These are phyloP conservation scores for Unio delphinus DNA, from an alignment of 2,888 invertebrate species.

Conservation along the genomic window DNA sequence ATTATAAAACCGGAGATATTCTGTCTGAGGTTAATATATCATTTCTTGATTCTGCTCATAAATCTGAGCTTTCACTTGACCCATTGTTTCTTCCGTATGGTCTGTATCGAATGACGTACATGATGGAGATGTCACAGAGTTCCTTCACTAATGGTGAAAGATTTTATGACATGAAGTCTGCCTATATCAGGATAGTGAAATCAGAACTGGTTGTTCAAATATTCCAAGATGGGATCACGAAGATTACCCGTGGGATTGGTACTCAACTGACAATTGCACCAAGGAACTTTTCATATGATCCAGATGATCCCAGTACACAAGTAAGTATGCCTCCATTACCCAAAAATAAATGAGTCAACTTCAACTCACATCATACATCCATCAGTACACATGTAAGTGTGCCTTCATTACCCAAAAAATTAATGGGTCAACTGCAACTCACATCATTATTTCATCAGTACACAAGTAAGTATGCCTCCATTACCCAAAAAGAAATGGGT, in stretches of 20 bases:
- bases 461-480: too few species aligned
- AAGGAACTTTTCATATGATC: conserved; percentile 65
- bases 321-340: too few species aligned
- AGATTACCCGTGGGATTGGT: conserved; percentile 32
- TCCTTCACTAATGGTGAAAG: conserved; percentile 6
- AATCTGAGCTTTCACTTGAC: conserved; percentile 50
- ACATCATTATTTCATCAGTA: too few species aligned
- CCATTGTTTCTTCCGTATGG: conserved; percentile 61
- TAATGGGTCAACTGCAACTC: too few species aligned
- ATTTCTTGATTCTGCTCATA: conserved; percentile 16
- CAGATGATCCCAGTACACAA: conserved; percentile 54
- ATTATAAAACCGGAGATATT: conserved; percentile 30
- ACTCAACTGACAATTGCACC: conserved; percentile 61
- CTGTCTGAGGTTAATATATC: conserved; percentile 21
- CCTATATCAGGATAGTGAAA: conserved; percentile 57
- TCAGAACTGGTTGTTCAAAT: conserved; percentile 65
- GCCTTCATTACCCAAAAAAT: too few species aligned
- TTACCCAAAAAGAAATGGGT: too few species aligned
- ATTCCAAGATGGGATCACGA: conserved; percentile 52
- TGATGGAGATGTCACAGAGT: conserved; percentile 40
- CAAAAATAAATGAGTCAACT: too few species aligned
- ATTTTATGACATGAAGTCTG: conserved; percentile 31
- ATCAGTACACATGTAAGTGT: too few species aligned
- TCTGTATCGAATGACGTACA: conserved; percentile 65
- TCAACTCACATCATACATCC: too few species aligned